These are phyloP conservation scores for Sminthopsis crassicaudata DNA, from an alignment of 2,113 vertebrate genomes.

Conservation along the genomic window DNA sequence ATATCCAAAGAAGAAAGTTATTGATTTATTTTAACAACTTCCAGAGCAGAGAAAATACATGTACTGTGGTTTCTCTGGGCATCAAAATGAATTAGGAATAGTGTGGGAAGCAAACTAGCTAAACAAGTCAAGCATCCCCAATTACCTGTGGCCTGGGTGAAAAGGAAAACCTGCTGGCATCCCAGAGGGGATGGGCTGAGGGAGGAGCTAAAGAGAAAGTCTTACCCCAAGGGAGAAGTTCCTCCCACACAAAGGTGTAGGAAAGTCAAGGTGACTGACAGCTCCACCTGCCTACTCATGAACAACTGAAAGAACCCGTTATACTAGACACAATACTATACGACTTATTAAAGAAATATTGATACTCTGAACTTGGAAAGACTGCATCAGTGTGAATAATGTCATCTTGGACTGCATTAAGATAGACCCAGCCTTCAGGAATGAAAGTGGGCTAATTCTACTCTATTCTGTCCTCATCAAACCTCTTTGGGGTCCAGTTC, in stretches of 20 bases:
- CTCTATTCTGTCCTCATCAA: neutral
- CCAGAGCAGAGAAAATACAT: neutral
- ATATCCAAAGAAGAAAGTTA: neutral
- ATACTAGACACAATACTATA: neutral
- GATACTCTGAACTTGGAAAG: neutral
- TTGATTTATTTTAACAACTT: constrained; percentile 4
- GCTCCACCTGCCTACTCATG: neutral
- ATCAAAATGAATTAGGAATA: neutral
- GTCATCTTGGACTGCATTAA: neutral
- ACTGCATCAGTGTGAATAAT: neutral
- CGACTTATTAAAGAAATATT: neutral
- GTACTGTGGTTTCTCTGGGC: neutral
- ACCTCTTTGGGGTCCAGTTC: neutral
- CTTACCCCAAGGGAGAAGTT: neutral
- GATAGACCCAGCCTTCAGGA: neutral
- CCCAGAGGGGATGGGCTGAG: neutral
- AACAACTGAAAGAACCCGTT: neutral
- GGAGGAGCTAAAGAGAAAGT: neutral
- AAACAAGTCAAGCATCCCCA: neutral
- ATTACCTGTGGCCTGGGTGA: neutral
- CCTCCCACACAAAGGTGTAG: neutral
- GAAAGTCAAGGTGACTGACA: neutral
- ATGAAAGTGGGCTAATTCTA: neutral
- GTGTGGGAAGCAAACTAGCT: neutral
- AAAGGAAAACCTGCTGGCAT: neutral